These are phyloP conservation scores for Rana temporaria DNA, from an alignment of 2,113 vertebrate species.

Conservation along the genomic window DNA sequence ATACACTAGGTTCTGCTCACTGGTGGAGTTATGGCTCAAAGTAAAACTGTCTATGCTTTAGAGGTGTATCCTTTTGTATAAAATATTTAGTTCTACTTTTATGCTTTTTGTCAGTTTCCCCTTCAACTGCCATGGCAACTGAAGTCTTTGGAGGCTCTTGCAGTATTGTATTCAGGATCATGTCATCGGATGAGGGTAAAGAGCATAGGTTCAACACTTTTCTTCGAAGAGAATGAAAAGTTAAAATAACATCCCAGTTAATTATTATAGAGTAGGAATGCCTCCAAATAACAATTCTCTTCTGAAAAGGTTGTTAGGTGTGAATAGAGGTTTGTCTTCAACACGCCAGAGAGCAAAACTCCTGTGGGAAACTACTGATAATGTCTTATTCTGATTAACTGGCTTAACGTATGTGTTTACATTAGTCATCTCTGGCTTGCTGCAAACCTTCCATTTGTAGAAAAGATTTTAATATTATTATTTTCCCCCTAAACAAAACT, in stretches of 20 bases:
- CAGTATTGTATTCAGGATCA: slow-evolving; percentile 14
- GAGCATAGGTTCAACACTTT: slow-evolving; percentile 27
- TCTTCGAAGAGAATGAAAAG: slow-evolving; percentile 24
- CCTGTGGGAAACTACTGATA: slow-evolving; percentile 41
- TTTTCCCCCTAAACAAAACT: too few species aligned
- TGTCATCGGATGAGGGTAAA: neutral
- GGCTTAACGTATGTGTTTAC: slow-evolving; percentile 12
- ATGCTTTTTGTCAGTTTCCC: neutral
- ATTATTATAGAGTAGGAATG: slow-evolving; percentile 35
- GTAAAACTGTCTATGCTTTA: neutral
- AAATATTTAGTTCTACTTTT: neutral
- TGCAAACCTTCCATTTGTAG: slow-evolving; percentile 9
- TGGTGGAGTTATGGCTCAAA: too few species aligned
- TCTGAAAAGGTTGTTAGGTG: slow-evolving; percentile 17
- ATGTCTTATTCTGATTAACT: slow-evolving; percentile 40
- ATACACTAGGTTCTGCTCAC: too few species aligned
- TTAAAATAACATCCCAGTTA: slow-evolving; percentile 42
- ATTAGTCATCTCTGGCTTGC: slow-evolving; percentile 9
- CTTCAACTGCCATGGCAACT: neutral
- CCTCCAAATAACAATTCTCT: slow-evolving; percentile 31
- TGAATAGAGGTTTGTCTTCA: slow-evolving; percentile 38
- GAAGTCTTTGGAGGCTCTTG: neutral
- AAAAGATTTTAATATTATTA: too few species aligned
- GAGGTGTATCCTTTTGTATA: slow-evolving; percentile 1
- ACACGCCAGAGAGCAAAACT: slow-evolving; percentile 13